These are phyloP conservation scores for Morelia viridis DNA, from an alignment of 2,797 vertebrate genomes.

Conservation along the genomic window DNA sequence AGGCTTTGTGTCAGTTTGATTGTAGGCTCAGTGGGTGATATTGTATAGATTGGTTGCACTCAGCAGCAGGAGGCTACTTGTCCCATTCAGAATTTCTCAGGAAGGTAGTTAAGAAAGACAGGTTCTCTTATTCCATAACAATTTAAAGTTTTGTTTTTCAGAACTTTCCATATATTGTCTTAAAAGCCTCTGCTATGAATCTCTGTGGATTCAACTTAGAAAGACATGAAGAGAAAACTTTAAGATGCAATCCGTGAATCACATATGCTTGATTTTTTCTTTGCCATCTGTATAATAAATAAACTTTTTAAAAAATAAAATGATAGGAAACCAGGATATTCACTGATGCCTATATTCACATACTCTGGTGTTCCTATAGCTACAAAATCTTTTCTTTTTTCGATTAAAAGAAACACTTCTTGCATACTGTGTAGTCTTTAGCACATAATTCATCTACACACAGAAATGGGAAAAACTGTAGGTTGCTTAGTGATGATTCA, in stretches of 20 bases:
- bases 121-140: constrained; percentile 17
- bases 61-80: constrained; percentile 36
- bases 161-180: constrained; percentile 24
- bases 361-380: background rate
- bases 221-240: constrained; percentile 8
- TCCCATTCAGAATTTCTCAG: constrained; percentile 39
- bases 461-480: background rate
- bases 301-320: constrained; percentile 10
- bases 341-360: background rate
- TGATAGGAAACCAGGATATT: background rate
- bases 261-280: background rate
- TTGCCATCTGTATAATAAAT: background rate
- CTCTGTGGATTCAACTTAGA: constrained; percentile 11
- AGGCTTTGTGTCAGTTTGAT: constrained; percentile 43
- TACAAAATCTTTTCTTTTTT: background rate
- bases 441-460: background rate
- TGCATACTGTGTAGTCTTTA: background rate
- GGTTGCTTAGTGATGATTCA: background rate
- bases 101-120: constrained; percentile 35
- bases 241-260: background rate
- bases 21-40: constrained; percentile 35
- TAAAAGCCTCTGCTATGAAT: constrained; percentile 16
- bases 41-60: constrained; percentile 33
- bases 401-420: background rate
- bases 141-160: constrained; percentile 31